These are phyloP conservation scores for human DNA, from an alignment of 2,113 vertebrate genomes.

Conservation along the genomic window GRCh38 chr2:159971501-159972000, in stretches of 20 bases:
- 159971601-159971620: neutral
- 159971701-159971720: slow-evolving; percentile 26
- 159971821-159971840: slow-evolving; percentile 52
- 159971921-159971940: slow-evolving; percentile 29
- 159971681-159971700: slow-evolving; percentile 24
- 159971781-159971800: neutral
- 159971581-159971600: slow-evolving; percentile 18
- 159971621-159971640: neutral
- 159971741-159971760: neutral
- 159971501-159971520: neutral
- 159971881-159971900: slow-evolving; percentile 36
- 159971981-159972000: slow-evolving; percentile 45
- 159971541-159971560: slow-evolving; percentile 11
- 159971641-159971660: slow-evolving; percentile 3
- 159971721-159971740: slow-evolving; percentile 28
- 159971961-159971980: slow-evolving; percentile 48
- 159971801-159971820: slow-evolving; percentile 15
- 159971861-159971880: slow-evolving; percentile 41
- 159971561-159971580: slow-evolving; percentile 19
- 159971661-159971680: slow-evolving; percentile 6
- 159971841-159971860: slow-evolving; percentile 9
- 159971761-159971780: slow-evolving; percentile 34
- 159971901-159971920: slow-evolving; percentile 41
- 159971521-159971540: slow-evolving; percentile 27
- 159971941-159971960: slow-evolving; percentile 54